phyloP scores from a whole-genome alignment of 2,888 invertebrate genomes.

The Aelia acuminata region DNA sequence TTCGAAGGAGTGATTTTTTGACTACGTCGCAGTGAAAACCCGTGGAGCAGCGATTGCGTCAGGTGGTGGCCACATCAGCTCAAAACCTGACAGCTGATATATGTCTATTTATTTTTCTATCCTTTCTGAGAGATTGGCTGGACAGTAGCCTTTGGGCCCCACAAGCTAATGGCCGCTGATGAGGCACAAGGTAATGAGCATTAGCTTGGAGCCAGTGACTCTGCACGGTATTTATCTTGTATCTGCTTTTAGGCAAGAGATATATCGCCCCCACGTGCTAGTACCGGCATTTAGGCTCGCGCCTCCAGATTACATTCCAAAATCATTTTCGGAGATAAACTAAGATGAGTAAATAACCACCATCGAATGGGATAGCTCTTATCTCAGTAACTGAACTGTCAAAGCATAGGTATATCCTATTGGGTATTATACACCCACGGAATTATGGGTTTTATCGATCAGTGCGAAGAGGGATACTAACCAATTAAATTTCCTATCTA shows the following conservation, averaged over 20 bases:
- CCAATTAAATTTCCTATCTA: too few species aligned
- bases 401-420: too few species aligned
- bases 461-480: too few species aligned
- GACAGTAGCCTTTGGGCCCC: constrained; percentile 37
- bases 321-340: neutral
- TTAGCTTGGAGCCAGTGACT: constrained; percentile 44
- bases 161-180: neutral
- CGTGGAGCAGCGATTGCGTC: neutral
- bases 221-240: constrained; percentile 27
- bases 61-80: constrained; percentile 15
- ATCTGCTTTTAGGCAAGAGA: constrained; percentile 44
- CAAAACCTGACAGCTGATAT: neutral
- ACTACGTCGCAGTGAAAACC: neutral
- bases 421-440: too few species aligned
- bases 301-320: neutral
- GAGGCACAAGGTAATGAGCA: constrained; percentile 10
- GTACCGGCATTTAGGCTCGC: neutral
- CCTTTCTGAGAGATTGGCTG: constrained; percentile 17
- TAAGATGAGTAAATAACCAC: neutral
- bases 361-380: too few species aligned
- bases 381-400: too few species aligned
- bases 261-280: constrained; percentile 46
- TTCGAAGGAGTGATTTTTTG: neutral
- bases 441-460: too few species aligned
- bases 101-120: constrained; percentile 46